Conservation (phyloP, 2,113 vertebrate species). For the Chionomys nivalis region DNA sequence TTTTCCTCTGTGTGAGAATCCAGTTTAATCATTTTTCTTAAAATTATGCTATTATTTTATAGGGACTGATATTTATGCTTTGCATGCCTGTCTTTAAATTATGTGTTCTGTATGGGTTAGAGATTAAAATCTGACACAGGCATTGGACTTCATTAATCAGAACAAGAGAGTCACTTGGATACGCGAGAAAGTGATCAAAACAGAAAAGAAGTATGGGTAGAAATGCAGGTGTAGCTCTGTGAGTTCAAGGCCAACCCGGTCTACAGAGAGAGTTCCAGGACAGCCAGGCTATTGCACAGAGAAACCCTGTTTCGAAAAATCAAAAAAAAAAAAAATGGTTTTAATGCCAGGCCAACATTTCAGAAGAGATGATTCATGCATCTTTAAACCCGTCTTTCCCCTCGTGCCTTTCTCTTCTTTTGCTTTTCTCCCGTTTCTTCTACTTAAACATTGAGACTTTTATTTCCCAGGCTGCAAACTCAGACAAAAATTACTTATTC, state of each 20-base stretch:
- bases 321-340: no score
- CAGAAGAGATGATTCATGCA: not conserved
- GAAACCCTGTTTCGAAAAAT: no score
- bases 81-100: not conserved
- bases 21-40: not conserved
- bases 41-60: not conserved
- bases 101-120: not conserved
- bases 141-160: not conserved
- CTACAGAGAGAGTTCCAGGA: no score
- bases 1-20: not conserved
- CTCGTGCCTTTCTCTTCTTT: not conserved
- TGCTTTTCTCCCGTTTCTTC: not conserved
- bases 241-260: no score
- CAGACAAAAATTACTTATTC: conserved; percentile 18
- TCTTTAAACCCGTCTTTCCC: rapidly evolving
- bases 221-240: not conserved
- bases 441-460: not conserved
- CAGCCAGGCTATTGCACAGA: no score
- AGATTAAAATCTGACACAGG: not conserved
- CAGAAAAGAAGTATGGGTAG: not conserved
- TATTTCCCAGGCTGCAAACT: conserved; percentile 16
- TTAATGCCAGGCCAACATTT: not conserved
- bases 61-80: not conserved
- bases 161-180: not conserved
- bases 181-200: not conserved